These are phyloP conservation scores for Agrenia bidenticulata DNA, from an alignment of 2,888 invertebrate species.

Conservation along the genomic window DNA sequence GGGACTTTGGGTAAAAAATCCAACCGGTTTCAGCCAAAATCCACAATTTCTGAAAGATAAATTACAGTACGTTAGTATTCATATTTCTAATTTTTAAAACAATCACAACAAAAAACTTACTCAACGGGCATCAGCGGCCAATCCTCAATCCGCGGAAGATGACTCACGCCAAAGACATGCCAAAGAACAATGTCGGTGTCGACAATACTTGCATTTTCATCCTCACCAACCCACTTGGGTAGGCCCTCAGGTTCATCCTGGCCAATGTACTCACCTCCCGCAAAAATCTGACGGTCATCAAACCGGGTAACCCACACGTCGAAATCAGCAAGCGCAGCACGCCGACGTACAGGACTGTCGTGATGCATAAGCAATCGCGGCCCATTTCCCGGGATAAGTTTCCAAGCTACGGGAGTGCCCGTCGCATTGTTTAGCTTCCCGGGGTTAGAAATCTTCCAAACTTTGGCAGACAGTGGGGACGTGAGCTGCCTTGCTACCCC, in stretches of 20 bases:
- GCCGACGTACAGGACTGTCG: conserved; percentile 25
- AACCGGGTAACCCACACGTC: conserved; percentile 38
- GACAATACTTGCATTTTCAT: conserved; percentile 8
- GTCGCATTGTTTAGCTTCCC: conserved; percentile 14
- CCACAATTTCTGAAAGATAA: neutral
- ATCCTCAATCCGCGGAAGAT: conserved; percentile 33
- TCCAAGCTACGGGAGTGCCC: conserved; percentile 27
- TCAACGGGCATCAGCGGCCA: conserved; percentile 41
- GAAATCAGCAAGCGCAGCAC: conserved; percentile 30
- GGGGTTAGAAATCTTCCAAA: conserved; percentile 30
- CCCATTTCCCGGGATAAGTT: conserved; percentile 22
- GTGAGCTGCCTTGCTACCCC: conserved; percentile 21
- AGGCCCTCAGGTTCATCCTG: conserved; percentile 10
- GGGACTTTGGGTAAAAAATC: neutral
- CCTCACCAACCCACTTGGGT: conserved; percentile 15
- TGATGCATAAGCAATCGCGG: conserved; percentile 22
- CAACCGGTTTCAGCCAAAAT: conserved; percentile 3
- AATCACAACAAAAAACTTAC: conserved; percentile 24
- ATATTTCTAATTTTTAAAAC: no score
- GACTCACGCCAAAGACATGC: conserved; percentile 26
- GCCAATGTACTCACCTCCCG: conserved; percentile 35
- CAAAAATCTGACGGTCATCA: conserved; percentile 33
- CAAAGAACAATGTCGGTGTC: conserved; percentile 28
- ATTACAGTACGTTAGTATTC: no score
- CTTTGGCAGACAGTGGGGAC: neutral